These are phyloP conservation scores for Coluber constrictor DNA, from an alignment of 2,797 vertebrate species.

Conservation along the genomic window DNA sequence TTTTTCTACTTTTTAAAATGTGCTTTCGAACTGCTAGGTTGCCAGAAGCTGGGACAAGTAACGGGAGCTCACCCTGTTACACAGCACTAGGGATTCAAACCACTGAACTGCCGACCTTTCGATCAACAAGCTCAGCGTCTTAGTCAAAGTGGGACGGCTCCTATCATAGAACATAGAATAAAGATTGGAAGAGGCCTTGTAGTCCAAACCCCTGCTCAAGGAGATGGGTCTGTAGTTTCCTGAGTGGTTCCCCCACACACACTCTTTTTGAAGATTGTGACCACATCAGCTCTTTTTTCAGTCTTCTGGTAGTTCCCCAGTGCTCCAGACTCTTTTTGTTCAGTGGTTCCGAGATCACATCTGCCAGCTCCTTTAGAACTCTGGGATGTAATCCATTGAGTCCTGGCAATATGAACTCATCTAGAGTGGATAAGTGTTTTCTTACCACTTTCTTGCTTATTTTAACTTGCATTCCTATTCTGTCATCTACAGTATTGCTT, in stretches of 20 bases:
- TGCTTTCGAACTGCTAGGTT: too few relatives aligned
- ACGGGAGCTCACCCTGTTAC: too few relatives aligned
- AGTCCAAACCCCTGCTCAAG: background rate
- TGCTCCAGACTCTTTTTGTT: background rate
- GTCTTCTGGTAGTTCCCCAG: background rate
- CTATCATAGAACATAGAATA: background rate
- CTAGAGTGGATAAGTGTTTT: background rate
- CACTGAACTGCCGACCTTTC: too few relatives aligned
- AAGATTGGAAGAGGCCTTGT: background rate
- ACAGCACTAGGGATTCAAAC: too few relatives aligned
- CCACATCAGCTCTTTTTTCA: background rate
- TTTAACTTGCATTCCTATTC: background rate
- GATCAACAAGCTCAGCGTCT: too few relatives aligned
- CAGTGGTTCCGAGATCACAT: background rate
- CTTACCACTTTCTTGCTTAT: background rate
- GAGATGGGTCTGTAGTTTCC: background rate
- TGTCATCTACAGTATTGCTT: background rate
- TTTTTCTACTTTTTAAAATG: too few relatives aligned
- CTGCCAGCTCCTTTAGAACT: background rate
- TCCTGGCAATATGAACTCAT: background rate
- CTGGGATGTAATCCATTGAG: background rate
- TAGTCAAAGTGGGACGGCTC: background rate
- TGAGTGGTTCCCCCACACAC: too few relatives aligned
- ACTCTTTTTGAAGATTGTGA: background rate
- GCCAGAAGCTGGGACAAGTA: too few relatives aligned